Evolutionary conservation across 2,888 invertebrate species (phyloP).

Genomic region (Ophion ellenae): DNA sequence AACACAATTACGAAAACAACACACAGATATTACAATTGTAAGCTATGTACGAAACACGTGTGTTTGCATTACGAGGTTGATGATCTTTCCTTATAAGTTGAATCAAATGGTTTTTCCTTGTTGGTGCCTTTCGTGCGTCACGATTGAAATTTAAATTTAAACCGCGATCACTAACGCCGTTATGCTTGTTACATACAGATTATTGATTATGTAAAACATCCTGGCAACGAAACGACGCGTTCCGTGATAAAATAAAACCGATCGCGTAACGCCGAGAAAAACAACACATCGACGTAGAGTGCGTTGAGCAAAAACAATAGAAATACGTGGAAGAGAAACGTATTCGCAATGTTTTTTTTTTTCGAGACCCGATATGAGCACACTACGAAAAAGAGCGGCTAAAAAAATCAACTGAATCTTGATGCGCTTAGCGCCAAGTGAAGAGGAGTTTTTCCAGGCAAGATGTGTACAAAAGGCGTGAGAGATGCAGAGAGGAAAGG

Average conservation of each 20-base stretch:
- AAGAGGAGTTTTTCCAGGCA: too few relatives aligned
- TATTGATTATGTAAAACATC: not conserved
- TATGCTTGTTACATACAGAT: not conserved
- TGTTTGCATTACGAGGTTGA: slow-evolving; percentile 17
- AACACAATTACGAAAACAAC: not conserved
- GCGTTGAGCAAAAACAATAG: not conserved
- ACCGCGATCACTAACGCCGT: not conserved
- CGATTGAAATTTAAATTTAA: not conserved
- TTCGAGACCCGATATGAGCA: not conserved
- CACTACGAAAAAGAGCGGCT: not conserved
- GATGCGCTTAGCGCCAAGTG: not conserved
- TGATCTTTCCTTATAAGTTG: slow-evolving; percentile 6
- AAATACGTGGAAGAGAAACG: not conserved
- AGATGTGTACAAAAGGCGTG: too few relatives aligned
- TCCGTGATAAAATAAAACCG: not conserved
- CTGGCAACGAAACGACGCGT: not conserved
- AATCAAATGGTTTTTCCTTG: slow-evolving; percentile 10
- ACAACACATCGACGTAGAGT: not conserved
- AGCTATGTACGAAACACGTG: slow-evolving; percentile 16
- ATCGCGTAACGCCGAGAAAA: not conserved
- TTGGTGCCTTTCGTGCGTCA: not conserved
- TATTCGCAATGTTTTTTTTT: not conserved
- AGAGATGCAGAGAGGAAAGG: too few relatives aligned
- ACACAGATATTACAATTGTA: not conserved
- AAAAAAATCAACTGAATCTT: not conserved